Conservation (phyloP, 1,140 invertebrate genomes). For the Zaprionus ghesquierei region DNA sequence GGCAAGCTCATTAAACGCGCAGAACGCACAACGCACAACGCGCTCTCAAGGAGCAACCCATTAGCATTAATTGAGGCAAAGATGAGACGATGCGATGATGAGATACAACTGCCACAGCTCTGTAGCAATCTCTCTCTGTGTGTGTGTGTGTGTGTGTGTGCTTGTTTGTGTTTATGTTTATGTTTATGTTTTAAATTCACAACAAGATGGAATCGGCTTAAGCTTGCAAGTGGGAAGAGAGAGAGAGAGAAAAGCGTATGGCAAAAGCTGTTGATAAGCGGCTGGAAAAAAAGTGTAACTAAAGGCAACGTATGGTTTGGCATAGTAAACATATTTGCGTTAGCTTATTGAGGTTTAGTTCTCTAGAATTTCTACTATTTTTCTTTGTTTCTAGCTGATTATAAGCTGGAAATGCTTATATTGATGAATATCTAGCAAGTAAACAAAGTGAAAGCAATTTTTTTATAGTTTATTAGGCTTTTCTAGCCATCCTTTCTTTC, state of each 20-base stretch:
- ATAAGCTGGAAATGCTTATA: too few species aligned
- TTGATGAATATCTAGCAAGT: too few species aligned
- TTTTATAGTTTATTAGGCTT: too few species aligned
- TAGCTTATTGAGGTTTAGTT: not conserved
- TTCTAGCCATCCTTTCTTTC: too few species aligned
- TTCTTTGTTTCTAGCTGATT: too few species aligned
- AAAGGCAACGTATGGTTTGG: not conserved
- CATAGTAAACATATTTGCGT: not conserved
- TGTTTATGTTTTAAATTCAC: slow-evolving; percentile 15
- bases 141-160: not conserved
- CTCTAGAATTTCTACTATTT: not conserved
- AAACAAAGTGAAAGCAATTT: too few species aligned
- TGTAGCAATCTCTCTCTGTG: not conserved
- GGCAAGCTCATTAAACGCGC: slow-evolving; percentile 45
- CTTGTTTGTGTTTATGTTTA: not conserved
- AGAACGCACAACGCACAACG: too few species aligned
- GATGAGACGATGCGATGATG: slow-evolving; percentile 26
- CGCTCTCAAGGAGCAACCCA: slow-evolving; percentile 18
- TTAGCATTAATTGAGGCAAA: slow-evolving; percentile 62
- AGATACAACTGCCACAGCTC: slow-evolving; percentile 3
- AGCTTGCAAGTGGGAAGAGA: not conserved
- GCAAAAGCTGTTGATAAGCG: not conserved
- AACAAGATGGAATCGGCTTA: slow-evolving; percentile 27
- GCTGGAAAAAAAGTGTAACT: not conserved
- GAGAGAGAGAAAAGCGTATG: not conserved